Base-by-base conservation (phyloP, 2,113 vertebrate genomes). In the Mastomys natalensis region DNA sequence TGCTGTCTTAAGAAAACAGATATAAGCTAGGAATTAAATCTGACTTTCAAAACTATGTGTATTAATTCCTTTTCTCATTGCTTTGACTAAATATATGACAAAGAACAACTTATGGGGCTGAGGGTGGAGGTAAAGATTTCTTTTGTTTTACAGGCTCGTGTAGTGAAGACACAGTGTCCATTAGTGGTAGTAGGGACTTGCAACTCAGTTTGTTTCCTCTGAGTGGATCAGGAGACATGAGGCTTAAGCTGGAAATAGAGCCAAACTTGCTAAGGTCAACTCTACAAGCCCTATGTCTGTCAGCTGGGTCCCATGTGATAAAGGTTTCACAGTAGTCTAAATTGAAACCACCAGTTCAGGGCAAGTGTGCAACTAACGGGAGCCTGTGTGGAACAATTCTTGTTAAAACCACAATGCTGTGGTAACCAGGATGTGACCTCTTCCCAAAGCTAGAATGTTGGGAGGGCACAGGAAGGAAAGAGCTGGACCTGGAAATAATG, bases 41-140 rank as follows among this genome's bases (percentile, higher is more conserved):
- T 72, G 84, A 89, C 16, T 88, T 93, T 76, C 48, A n/a, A 95
- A 93, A 92, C n/a, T 48, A 13, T 68, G 16, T 37, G 12, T 53
- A 53, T 53, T 72, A n/a, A 87, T 53, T 53, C 24, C 48, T 26
- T 72, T 87, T 55, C 34, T 55, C 22, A 29, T 51, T 70, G 62
- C 37, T 55, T 22, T 72, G 34, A 26, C 19, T 48, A 45, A 66
- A 66, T 64, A n/a, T 9, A 21, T 70, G 34, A 26, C 45, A 26
- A 29, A 12, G 37, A 53, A 37, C 21, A 53, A 17, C 48, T n/a
- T 72, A 34, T 73, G 70, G 22, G 72, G n/a, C 21, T 43, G 16
- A 51, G 15, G 53, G 80, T 7, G 24, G 76, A 24, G 21, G 10
- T 74, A 51, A 53, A 3, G 45, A n/a, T 53, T 87, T 70, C 19